Conservation (phyloP, 2,113 vertebrate species). For the Mus spicilegus region DNA sequence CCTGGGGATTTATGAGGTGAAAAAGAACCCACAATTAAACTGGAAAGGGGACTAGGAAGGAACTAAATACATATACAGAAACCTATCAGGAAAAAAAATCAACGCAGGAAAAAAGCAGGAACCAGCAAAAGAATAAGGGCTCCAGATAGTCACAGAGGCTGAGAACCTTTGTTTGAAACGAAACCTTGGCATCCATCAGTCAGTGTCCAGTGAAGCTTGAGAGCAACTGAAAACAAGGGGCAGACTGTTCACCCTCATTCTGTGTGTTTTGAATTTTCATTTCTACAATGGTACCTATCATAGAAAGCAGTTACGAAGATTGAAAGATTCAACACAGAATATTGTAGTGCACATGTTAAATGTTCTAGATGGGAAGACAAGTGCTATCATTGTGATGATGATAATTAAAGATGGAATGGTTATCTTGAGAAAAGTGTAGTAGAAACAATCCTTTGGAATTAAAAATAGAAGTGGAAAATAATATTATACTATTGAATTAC, state of each 20-base stretch:
- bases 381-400: background rate
- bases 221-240: background rate
- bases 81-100: background rate
- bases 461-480: background rate
- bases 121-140: constrained; percentile 43
- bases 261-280: background rate
- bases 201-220: background rate
- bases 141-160: background rate
- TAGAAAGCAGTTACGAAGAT: background rate
- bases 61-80: constrained; percentile 28
- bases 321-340: background rate
- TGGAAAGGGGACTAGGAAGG: constrained; percentile 13
- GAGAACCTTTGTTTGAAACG: background rate
- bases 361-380: background rate
- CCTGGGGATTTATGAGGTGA: constrained; percentile 27
- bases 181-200: background rate
- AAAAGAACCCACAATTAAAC: background rate
- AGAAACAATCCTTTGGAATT: background rate
- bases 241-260: background rate
- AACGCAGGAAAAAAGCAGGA: constrained; percentile 47
- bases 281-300: background rate
- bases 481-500: background rate
- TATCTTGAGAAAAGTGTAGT: background rate
- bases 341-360: background rate
- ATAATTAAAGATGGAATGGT: background rate